Conservation (phyloP, 2,113 vertebrate genomes). For the Oxyruncus cristatus region DNA sequence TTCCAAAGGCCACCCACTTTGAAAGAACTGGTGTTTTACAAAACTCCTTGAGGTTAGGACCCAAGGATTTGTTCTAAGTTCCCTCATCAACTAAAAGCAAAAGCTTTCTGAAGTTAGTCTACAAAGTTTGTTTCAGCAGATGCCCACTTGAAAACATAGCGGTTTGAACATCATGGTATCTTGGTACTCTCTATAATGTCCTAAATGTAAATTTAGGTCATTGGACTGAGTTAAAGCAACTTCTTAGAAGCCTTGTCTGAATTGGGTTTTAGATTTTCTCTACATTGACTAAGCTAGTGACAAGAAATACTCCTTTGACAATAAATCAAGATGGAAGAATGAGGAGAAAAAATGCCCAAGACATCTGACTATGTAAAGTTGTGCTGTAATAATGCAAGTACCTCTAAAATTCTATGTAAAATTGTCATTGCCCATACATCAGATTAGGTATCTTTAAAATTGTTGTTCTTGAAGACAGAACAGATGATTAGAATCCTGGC, state of each 20-base stretch:
- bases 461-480: background rate
- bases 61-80: background rate
- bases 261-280: background rate
- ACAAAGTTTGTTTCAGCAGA: background rate
- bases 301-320: background rate
- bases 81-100: background rate
- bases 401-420: background rate
- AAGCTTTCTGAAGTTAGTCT: background rate
- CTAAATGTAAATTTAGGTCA: background rate
- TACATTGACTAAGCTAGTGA: background rate
- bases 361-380: background rate
- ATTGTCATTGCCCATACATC: background rate
- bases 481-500: background rate
- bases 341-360: accelerated
- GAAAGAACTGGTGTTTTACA: background rate
- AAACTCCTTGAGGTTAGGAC: background rate
- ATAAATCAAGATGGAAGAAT: background rate
- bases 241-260: background rate
- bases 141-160: background rate
- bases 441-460: background rate
- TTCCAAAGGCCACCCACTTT: background rate
- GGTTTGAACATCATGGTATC: background rate
- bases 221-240: background rate
- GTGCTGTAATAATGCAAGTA: background rate
- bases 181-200: background rate